Evolutionary conservation across 1,140 invertebrate genomes (phyloP).

Genomic region (Pararge aegeria): DNA sequence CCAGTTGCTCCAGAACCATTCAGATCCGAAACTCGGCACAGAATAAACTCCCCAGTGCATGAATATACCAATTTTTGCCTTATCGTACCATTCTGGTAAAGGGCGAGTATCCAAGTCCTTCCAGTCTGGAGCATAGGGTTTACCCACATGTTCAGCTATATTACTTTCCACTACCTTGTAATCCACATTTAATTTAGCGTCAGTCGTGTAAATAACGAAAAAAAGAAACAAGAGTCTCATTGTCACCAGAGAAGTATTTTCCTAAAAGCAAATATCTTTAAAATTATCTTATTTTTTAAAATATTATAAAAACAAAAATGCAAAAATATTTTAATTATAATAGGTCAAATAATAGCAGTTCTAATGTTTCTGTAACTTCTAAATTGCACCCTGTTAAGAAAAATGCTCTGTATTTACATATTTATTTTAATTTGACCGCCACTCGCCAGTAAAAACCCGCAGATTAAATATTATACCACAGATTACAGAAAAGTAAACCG

Average conservation of each 20-base stretch:
- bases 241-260: neutral
- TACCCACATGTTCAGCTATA: conserved; percentile 13
- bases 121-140: conserved; percentile 84
- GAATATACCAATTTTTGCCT: conserved; percentile 95
- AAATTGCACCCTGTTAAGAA: no score
- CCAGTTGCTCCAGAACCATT: conserved; percentile 95
- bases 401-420: no score
- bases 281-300: no score
- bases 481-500: no score
- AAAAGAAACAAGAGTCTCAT: conserved; percentile 19
- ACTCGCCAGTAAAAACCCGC: no score
- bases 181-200: conserved; percentile 10
- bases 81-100: conserved; percentile 93
- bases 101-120: conserved; percentile 90
- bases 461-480: no score
- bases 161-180: conserved; percentile 9
- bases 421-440: no score
- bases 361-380: no score
- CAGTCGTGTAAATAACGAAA: conserved; percentile 2
- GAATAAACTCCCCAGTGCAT: conserved; percentile 96
- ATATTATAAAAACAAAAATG: no score
- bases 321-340: no score
- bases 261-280: no score
- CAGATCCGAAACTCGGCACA: conserved; percentile 90
- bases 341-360: no score